Percentiles rank a stretch among this genome's conserved stretches.
Conservation (phyloP, 1,140 invertebrate species). For the Lamellibrachia luymesi region DNA sequence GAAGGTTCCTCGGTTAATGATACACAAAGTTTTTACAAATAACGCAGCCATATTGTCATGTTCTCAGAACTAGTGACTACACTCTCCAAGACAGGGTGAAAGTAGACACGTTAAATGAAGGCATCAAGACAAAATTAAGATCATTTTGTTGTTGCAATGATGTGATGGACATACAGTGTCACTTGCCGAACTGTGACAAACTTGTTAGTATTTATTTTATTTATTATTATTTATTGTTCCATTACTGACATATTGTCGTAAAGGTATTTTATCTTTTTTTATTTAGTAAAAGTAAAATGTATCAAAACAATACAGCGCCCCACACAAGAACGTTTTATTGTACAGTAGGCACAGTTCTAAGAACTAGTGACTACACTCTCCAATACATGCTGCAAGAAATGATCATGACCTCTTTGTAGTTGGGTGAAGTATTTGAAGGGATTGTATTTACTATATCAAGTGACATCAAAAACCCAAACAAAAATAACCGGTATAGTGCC, state of each 20-base stretch:
- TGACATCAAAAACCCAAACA: neutral
- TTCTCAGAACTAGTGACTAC: neutral
- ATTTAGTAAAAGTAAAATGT: neutral
- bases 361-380: slow-evolving; percentile 4
- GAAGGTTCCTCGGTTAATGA: too few species aligned
- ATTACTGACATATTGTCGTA: neutral
- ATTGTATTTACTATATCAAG: neutral
- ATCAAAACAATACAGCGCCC: neutral
- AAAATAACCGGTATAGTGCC: too few species aligned
- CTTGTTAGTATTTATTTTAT: too few species aligned
- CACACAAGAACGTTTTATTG: neutral
- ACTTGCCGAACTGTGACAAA: too few species aligned
- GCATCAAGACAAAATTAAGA: neutral
- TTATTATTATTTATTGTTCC: too few species aligned
- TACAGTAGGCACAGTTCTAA: neutral
- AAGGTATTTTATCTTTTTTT: neutral
- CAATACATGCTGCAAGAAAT: neutral
- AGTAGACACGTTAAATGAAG: neutral
- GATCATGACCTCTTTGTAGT: too few species aligned
- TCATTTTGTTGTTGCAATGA: too few species aligned
- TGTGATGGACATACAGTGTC: too few species aligned
- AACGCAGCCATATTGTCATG: too few species aligned
- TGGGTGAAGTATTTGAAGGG: neutral
- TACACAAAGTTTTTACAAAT: too few species aligned
- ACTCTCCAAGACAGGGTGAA: neutral